Evolutionary conservation across 30 jellyfish, hydroid and myxozoan genomes (phyloP), one percentile per base, ranked within the genome.

Genomic region (Aurelia aurita): DNA sequence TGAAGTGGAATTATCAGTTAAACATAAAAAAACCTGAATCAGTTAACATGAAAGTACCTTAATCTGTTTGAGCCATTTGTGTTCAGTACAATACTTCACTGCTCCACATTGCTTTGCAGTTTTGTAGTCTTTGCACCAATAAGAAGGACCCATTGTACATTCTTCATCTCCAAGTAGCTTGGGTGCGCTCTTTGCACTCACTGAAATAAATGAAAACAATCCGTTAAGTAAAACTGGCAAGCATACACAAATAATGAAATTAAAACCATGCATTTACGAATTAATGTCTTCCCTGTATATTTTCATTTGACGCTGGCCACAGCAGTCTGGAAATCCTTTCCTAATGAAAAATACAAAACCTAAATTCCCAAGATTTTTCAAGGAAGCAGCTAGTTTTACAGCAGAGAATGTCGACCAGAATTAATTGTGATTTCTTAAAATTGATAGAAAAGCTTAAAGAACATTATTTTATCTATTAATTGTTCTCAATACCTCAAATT

Each of bases 101-200:
- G 93, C 78, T 23, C 81, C 81, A 58, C 93, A 84, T 58, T 72
- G 73, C 26, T 58, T 34, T 22, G 93, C 93, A 27, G 86, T 49
- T 39, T 72, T 75, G 62, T 29, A 69, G 27, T 59, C 77, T 35
- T 84, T 58, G 73, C 93, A 84, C 93, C 93, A 84, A 28, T 53
- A 84, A 7, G 93, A 18, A 5, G 93, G 93, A 34, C 93, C 93
- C 59, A 14, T 11, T 14, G 93, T 84, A 58, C 93, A 84, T 34
- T 72, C 83, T 20, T 11, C 73, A 59, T 84, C 93, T 20, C 93
- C 93, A 25, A 84, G 67, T 4, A 69, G 23, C 14, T 70, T 59
- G 21, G 16, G 51, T n/a, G 91, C 79, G 57, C 77, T 69, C 55
- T 71, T 69, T 46, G 89, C 89, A 78, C 89, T 60, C 18, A 79